These are phyloP conservation scores for Lepisosteus osseus DNA, from an alignment of 2,113 vertebrate genomes.

Conservation along the genomic window DNA sequence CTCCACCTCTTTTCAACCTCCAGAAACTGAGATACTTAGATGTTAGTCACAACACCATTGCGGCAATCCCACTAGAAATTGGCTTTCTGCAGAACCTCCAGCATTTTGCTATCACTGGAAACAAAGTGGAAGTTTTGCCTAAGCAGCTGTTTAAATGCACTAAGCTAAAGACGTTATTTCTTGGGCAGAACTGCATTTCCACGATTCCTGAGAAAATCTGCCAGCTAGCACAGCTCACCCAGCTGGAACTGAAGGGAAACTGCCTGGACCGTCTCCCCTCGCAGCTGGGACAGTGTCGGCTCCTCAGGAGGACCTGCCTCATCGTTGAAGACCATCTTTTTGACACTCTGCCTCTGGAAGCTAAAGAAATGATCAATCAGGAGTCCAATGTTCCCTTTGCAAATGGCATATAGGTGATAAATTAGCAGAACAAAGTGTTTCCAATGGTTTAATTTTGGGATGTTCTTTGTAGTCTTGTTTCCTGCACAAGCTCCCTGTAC, in stretches of 20 bases:
- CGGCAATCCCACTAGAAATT: conserved; percentile 79
- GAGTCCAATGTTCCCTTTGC: conserved; percentile 78
- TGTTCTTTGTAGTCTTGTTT: too few species aligned
- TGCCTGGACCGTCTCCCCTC: conserved; percentile 88
- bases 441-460: too few species aligned
- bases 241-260: conserved; percentile 94
- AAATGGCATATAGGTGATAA: conserved; percentile 75
- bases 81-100: conserved; percentile 91
- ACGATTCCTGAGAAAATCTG: conserved; percentile 85
- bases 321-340: conserved; percentile 94
- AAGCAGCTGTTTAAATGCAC: conserved; percentile 93
- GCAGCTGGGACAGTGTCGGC: conserved; percentile 82
- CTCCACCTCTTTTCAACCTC: conserved; percentile 83
- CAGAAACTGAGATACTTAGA: conserved; percentile 92
- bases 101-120: conserved; percentile 86
- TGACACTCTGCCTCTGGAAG: conserved; percentile 85
- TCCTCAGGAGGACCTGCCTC: conserved; percentile 84
- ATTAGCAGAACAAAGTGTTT: neutral
- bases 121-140: conserved; percentile 88
- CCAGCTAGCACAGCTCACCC: conserved; percentile 85
- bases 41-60: conserved; percentile 87
- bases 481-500: too few species aligned
- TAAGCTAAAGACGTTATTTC: conserved; percentile 87
- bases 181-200: conserved; percentile 88
- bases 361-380: conserved; percentile 92